phyloP scores from a whole-genome alignment of 2,113 vertebrate genomes.

The Thermophis baileyi region DNA sequence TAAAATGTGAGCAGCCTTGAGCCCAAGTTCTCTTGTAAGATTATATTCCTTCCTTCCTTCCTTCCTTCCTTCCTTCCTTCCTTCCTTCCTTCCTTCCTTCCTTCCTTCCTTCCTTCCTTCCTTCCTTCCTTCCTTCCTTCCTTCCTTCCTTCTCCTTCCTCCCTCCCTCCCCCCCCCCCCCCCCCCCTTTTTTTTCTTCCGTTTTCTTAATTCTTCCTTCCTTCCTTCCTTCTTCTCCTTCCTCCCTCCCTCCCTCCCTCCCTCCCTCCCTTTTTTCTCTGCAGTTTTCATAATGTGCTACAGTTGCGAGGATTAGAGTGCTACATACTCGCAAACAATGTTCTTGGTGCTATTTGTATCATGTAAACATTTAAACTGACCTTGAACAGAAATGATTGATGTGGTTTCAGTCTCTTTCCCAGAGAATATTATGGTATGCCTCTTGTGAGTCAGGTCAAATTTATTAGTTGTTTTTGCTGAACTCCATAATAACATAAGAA shows the following conservation, averaged over 20 bases:
- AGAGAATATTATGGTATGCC: conserved; percentile 8
- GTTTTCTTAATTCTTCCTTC: too few relatives aligned
- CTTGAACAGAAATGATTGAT: conserved; percentile 24
- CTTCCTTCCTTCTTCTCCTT: too few relatives aligned
- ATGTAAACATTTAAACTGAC: not conserved
- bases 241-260: not conserved
- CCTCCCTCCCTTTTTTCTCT: not conserved
- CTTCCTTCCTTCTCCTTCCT: not conserved
- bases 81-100: too few relatives aligned
- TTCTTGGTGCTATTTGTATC: not conserved
- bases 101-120: not conserved
- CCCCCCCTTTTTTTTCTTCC: too few relatives aligned
- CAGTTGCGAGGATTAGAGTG: not conserved
- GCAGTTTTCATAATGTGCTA: not conserved
- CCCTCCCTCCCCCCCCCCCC: too few relatives aligned
- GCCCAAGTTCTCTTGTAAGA: not conserved
- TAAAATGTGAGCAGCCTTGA: not conserved
- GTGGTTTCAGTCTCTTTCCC: conserved; percentile 1
- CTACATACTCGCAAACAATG: not conserved
- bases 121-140: not conserved
- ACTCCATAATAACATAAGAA: conserved; percentile 11
- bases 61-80: not conserved
- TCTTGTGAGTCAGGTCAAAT: conserved; percentile 21
- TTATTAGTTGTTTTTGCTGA: conserved; percentile 19
- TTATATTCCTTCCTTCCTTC: not conserved